phyloP scores from a whole-genome alignment of 2,888 invertebrate species.

The Andrena haemorrhoa region DNA sequence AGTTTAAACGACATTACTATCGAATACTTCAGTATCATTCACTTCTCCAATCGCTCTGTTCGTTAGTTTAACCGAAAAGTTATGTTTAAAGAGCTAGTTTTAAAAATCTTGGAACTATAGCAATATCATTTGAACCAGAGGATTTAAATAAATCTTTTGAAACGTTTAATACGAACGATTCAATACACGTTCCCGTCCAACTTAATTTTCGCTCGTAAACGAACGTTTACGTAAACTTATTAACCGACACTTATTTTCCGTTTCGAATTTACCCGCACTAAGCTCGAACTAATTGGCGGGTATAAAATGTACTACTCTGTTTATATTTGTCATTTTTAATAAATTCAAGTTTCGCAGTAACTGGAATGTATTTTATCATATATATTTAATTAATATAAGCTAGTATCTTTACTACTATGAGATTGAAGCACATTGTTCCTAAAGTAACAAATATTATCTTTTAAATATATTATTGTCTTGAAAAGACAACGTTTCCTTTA shows the following conservation, averaged over 20 bases:
- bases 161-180: slow-evolving; percentile 11
- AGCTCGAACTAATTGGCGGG: neutral
- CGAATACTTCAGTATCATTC: slow-evolving; percentile 13
- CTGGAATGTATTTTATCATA: neutral
- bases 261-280: neutral
- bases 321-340: neutral
- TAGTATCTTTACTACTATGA: neutral
- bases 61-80: slow-evolving; percentile 15
- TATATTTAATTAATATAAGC: slow-evolving; percentile 9
- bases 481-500: neutral
- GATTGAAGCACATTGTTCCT: neutral
- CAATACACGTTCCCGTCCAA: slow-evolving; percentile 17
- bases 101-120: slow-evolving; percentile 3
- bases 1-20: slow-evolving; percentile 40
- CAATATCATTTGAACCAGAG: slow-evolving; percentile 5
- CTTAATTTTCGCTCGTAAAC: slow-evolving; percentile 16
- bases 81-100: neutral
- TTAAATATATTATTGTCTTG: neutral
- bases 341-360: slow-evolving; percentile 3
- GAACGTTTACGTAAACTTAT: neutral
- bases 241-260: neutral
- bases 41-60: slow-evolving; percentile 32
- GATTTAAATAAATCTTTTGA: slow-evolving; percentile 37
- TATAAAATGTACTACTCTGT: slow-evolving; percentile 12
- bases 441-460: neutral